A percentile compares a stretch with the other conserved stretches of the same genome.
phyloP scores from a whole-genome alignment of 37 sponge, comb jelly and placozoan genomes.

The Chondrosia reniformis region DNA sequence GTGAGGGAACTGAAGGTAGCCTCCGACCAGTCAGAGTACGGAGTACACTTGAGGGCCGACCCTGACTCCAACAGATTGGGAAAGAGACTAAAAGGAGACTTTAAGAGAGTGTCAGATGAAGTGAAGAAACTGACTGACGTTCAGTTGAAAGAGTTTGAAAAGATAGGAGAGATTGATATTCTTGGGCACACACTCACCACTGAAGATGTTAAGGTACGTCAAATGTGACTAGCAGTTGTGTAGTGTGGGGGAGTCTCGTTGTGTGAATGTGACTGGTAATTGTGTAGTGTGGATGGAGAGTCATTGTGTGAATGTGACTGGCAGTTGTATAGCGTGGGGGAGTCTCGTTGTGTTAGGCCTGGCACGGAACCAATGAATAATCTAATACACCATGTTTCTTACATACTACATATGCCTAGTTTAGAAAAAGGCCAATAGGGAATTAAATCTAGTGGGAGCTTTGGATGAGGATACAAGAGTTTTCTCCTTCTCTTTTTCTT shows the following conservation, averaged over 20 bases:
- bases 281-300: not conserved
- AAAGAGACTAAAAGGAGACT: conserved; percentile 85
- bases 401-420: too few relatives aligned
- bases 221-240: not conserved
- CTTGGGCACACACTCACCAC: conserved; percentile 52
- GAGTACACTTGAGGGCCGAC: conserved; percentile 66
- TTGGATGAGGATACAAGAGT: too few relatives aligned
- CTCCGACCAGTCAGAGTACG: conserved; percentile 76
- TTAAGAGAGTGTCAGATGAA: conserved; percentile 64
- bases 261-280: not conserved
- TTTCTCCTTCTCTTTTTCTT: not conserved
- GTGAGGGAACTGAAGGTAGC: conserved; percentile 74
- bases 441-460: too few relatives aligned
- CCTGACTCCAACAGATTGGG: conserved; percentile 89
- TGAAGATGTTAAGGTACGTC: conserved; percentile 65
- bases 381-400: too few relatives aligned
- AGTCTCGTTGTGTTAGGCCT: not conserved
- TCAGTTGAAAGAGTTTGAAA: conserved; percentile 62
- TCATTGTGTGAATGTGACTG: not conserved
- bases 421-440: too few relatives aligned
- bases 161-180: conserved; percentile 58
- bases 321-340: too few relatives aligned
- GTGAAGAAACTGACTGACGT: conserved; percentile 51
- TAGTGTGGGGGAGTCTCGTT: not conserved
- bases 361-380: too few relatives aligned